Base-by-base conservation (phyloP, 2,113 vertebrate species). In the Microcebus lehilahytsara region DNA sequence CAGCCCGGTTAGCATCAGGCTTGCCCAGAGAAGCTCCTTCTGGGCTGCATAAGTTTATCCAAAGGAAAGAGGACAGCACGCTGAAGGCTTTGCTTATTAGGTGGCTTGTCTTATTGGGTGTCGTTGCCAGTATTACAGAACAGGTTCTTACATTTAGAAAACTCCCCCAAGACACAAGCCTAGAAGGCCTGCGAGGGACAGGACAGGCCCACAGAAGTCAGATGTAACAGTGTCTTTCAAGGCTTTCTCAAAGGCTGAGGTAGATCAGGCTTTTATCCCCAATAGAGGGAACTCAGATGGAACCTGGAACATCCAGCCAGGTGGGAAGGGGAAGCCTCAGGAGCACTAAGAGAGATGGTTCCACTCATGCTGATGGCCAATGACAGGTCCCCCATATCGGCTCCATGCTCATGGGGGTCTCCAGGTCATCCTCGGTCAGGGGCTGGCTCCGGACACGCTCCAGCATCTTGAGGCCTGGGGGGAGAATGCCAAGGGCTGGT, bases 391-490 rank as follows among this genome's bases (percentile, higher is more conserved):
- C 9, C 5, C 0, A 9, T 6, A 27, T 42, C 2, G 51, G 20
- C 22, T 9, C 3, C 4, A 30, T 5, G 4, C 0, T 3, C 11
- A 3, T 1, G 23, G 74, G 7, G 3, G 17, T 0, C 0, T 1
- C 32, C 46, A 92, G 75, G n/a, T 90, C 2, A 0, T 14, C 0
- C 16, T 60, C 1, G 4, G n/a, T 93, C 64, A 85, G 75, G 0
- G 42, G 69, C 89, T 69, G 56, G 19, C 25, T 85, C 49, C 6
- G 1, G 10, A 62, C 40, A 2, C 0, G 1, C 42, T 1, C 27
- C 79, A 89, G 42, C 83, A 77, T 77, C 91, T 60, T 0, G 0
- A 49, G 66, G n/a, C 90, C 93, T 89, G 1, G 8, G 0, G 37
- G 40, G 40, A 6, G 56, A 17, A 32, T 9, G 1, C 0, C 12